Base-by-base conservation (phyloP, 1,140 invertebrate genomes). In the Drosophila ohnishii region DNA sequence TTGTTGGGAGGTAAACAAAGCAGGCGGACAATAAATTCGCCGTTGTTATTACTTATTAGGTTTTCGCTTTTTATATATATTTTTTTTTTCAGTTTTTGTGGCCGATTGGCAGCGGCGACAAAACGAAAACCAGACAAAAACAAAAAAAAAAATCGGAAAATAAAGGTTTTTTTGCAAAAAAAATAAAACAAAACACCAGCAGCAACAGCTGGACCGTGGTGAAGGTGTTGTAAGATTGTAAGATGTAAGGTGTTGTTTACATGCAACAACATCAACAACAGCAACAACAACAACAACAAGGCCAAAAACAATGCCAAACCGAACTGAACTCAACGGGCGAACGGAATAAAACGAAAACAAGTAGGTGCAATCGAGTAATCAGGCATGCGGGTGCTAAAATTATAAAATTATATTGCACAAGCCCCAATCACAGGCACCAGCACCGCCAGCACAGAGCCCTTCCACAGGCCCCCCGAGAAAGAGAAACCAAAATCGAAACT, bases 331-430 rank as follows among this genome's bases (percentile, higher is more conserved):
- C 32, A 13, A 53, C 50, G n/a, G 51, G 51, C 34, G 51, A 53
- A 3, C 34, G 19, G 13, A 55, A 45, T 25, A 14, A 42, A 45
- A 61, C 55, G 64, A 42, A 61, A 30, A 66, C 66, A 65, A 75
- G 60, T 62, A 73, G 78, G 78, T 64, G 75, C 63, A 82, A 78
- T 78, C 78, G 58, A 78, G 75, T 79, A 87, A 86, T 87, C 82
- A 73, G 75, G 82, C 82, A 86, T 86, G 82, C 83, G 83, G 82
- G 82, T 86, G 82, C 67, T 79, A 87, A 86, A 73, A 79, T 72
- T 75, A 62, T 79, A 87, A 86, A 73, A 79, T 72, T 73, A 62
- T 62, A 87, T 87, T 87, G 65, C 79, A 73, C 70, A 82, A 82
- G 75, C 28, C 60, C 63, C 19, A n/a, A 51, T 25, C 47, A 51